Evolutionary conservation across 2,113 vertebrate species (phyloP).

Genomic region (Platichthys stellatus): DNA sequence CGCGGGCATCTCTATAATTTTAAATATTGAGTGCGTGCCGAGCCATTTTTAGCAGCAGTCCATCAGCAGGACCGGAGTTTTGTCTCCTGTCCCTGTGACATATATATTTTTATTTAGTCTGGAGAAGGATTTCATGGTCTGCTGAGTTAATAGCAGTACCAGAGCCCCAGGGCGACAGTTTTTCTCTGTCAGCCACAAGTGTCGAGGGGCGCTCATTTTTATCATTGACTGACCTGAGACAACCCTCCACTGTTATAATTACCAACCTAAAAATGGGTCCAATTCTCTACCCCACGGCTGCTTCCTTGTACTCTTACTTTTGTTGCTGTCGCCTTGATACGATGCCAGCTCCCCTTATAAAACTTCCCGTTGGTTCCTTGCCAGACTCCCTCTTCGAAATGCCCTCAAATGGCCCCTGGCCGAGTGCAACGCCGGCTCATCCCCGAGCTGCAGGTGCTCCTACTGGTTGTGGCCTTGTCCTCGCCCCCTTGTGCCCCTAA

Average conservation of each 20-base stretch:
- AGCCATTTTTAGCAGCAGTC: slow-evolving; percentile 36
- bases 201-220: slow-evolving; percentile 55
- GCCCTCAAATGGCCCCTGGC: slow-evolving; percentile 68
- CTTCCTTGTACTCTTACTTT: slow-evolving; percentile 48
- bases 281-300: slow-evolving; percentile 45
- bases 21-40: slow-evolving; percentile 23
- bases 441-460: slow-evolving; percentile 72
- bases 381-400: slow-evolving; percentile 51
- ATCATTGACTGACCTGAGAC: slow-evolving; percentile 74
- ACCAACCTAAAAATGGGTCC: slow-evolving; percentile 60
- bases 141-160: slow-evolving; percentile 69
- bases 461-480: slow-evolving; percentile 52
- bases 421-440: slow-evolving; percentile 39
- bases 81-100: slow-evolving; percentile 31
- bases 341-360: slow-evolving; percentile 61
- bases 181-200: slow-evolving; percentile 65
- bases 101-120: slow-evolving; percentile 61
- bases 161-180: slow-evolving; percentile 62
- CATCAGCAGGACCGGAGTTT: slow-evolving; percentile 16
- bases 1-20: slow-evolving; percentile 18
- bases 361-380: slow-evolving; percentile 51
- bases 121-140: slow-evolving; percentile 71
- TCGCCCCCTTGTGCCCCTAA: slow-evolving; percentile 57
- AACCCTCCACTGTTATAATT: slow-evolving; percentile 65
- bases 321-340: slow-evolving; percentile 54